Evolutionary conservation across 2,888 invertebrate genomes (phyloP).

Genomic region (Hydropsyche betteni): DNA sequence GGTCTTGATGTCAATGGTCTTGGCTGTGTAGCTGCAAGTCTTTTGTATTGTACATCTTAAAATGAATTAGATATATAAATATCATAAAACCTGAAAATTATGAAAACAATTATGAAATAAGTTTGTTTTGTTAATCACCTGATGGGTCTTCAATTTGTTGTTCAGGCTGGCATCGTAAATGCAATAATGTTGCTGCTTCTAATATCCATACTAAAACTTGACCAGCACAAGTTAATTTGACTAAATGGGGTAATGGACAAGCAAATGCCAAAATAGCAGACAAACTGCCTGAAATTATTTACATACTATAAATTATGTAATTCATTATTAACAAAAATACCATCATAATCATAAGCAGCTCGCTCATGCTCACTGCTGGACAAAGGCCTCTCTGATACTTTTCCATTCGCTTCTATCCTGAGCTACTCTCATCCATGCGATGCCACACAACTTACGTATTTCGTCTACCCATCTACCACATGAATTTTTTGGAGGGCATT

Average conservation of each 20-base stretch:
- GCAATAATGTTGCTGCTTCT: constrained; percentile 63
- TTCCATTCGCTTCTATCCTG: too few species aligned
- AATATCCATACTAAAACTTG: constrained; percentile 65
- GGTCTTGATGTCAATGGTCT: constrained; percentile 39
- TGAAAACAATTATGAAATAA: background rate
- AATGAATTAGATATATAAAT: background rate
- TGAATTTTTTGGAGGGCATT: too few species aligned
- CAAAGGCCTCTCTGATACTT: too few species aligned
- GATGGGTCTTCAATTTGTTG: constrained; percentile 65
- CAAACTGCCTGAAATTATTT: constrained; percentile 63
- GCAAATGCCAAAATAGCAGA: constrained; percentile 72
- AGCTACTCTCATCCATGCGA: too few species aligned
- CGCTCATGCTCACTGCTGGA: too few species aligned
- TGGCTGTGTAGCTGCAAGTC: constrained; percentile 59
- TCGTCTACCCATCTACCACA: too few species aligned
- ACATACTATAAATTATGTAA: background rate
- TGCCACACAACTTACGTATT: too few species aligned
- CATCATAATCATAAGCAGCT: too few species aligned
- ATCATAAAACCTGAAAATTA: too few species aligned
- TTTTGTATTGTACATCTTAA: constrained; percentile 64
- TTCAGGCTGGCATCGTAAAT: constrained; percentile 68
- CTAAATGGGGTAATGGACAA: constrained; percentile 70
- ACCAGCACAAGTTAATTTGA: constrained; percentile 68
- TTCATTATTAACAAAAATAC: background rate
- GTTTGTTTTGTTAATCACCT: constrained; percentile 55